Evolutionary conservation across 2,113 vertebrate genomes (phyloP), one percentile per base, ranked within the genome.

Genomic region (Larimichthys crocea): DNA sequence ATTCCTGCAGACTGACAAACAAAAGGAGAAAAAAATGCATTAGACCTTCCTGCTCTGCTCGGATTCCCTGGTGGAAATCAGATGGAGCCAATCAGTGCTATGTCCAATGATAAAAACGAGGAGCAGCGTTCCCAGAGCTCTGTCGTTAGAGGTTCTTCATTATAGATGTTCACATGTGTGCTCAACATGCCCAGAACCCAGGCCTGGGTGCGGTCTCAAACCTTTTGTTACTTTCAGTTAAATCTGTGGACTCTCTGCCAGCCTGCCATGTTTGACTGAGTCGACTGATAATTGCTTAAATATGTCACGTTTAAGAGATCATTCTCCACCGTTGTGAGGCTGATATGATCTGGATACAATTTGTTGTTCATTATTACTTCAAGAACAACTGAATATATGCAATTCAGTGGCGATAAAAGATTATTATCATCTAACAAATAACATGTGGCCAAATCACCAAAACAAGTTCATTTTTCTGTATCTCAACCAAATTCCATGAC

Each of bases 241-340:
- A 64, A 61, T 35, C 59, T 63, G 74, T n/a, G 22, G 74, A 74
- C 73, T 65, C 55, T 74, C 65, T 81, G 84, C 76, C 80, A 82
- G 69, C 55, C 65, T 40, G 76, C 68, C 73, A 63, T 52, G 73
- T 83, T 89, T 56, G 63, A 69, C 68, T 69, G 12, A 85, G 87
- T 74, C 29, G 20, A 56, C 76, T 50, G 74, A 83, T 89, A 82
- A 88, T 91, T 83, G 68, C 62, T 92, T 87, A 82, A 89, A 91
- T 50, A 78, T 88, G 86, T 80, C 69, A 53, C 74, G 80, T 80
- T 80, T 69, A 75, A 78, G 79, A 79, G 55, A 64, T 79, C 8
- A 20, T 73, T 75, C 68, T 83, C 42, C 12, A 44, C 11, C 11
- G 42, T 44, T 12, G 11, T 14, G 35, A 40, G 35, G 35, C 24